A percentile compares a stretch with the other conserved stretches of the same genome.
Evolutionary conservation across 2,888 invertebrate species (phyloP).

Genomic region (Glaucopsyche alexis): DNA sequence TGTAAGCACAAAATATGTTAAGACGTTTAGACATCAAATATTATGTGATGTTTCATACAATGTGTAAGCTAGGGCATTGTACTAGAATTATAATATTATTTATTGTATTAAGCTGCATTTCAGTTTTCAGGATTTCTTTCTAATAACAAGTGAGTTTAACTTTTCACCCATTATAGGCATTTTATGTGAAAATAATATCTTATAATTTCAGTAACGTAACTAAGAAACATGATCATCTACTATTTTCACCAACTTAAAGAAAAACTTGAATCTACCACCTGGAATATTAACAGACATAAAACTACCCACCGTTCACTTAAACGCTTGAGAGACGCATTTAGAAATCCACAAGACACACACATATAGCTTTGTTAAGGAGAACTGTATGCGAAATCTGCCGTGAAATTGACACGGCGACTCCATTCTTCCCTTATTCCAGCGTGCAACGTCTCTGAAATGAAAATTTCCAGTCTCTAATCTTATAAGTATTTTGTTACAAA

Average conservation of each 20-base stretch:
- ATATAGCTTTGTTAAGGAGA: conserved; percentile 48
- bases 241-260: neutral
- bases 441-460: conserved; percentile 53
- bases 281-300: conserved; percentile 46
- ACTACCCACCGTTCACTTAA: conserved; percentile 43
- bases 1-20: conserved; percentile 17
- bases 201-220: too few species aligned
- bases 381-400: conserved; percentile 68
- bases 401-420: conserved; percentile 70
- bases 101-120: neutral
- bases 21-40: conserved; percentile 22
- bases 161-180: too few species aligned
- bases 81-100: neutral
- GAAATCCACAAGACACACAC: conserved; percentile 41
- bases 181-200: neutral
- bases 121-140: too few species aligned
- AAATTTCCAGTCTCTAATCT: conserved; percentile 47
- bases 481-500: conserved; percentile 19
- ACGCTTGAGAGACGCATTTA: conserved; percentile 46
- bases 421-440: conserved; percentile 52
- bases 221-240: too few species aligned
- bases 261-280: neutral
- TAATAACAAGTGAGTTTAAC: too few species aligned
- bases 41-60: conserved; percentile 21
- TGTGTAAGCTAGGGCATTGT: neutral